Conservation (phyloP, 2,888 invertebrate species). For the Heliconius cydno region DNA sequence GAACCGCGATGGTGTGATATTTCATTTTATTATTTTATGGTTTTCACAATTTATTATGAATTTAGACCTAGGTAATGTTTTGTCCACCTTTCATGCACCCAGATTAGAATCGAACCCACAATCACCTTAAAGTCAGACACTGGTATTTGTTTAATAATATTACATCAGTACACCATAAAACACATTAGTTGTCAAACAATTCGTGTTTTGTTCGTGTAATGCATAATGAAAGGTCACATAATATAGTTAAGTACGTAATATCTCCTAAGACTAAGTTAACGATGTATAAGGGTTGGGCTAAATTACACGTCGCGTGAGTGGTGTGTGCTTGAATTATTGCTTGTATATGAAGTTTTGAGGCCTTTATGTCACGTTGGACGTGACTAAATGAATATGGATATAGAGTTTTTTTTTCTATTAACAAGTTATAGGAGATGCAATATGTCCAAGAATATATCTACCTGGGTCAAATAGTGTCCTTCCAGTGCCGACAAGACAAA, state of each 20-base stretch:
- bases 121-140: neutral
- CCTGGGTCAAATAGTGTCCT: too few relatives aligned
- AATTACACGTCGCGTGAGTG: constrained; percentile 20
- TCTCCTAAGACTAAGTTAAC: constrained; percentile 23
- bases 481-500: too few relatives aligned
- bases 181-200: constrained; percentile 15
- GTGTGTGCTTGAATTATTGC: constrained; percentile 17
- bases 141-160: neutral
- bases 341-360: constrained; percentile 7
- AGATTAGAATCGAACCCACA: too few relatives aligned
- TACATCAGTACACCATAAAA: neutral
- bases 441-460: too few relatives aligned
- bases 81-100: too few relatives aligned
- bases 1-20: neutral
- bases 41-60: too few relatives aligned
- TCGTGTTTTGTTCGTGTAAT: constrained; percentile 14
- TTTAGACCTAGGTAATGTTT: too few relatives aligned
- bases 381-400: neutral
- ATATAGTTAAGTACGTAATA: constrained; percentile 16
- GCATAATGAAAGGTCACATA: constrained; percentile 21
- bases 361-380: neutral
- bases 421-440: too few relatives aligned
- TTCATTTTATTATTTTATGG: neutral
- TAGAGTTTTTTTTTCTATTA: neutral
- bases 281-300: constrained; percentile 18